Conservation (phyloP, 2,113 vertebrate genomes). For the Mobula hypostoma region DNA sequence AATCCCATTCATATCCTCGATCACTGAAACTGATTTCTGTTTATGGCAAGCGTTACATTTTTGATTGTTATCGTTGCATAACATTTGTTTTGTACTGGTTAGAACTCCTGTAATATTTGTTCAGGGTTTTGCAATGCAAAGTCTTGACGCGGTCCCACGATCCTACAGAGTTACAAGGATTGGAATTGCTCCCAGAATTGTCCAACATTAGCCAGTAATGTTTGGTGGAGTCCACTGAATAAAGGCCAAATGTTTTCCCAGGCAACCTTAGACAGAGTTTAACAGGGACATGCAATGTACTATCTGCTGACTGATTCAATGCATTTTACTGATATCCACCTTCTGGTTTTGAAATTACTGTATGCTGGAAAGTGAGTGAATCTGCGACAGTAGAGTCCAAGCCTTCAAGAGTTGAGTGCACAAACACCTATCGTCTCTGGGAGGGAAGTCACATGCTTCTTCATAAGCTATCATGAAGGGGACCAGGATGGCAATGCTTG, state of each 20-base stretch:
- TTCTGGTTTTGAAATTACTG: too few relatives aligned
- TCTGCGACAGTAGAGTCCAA: background rate
- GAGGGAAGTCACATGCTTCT: too few relatives aligned
- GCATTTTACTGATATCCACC: background rate
- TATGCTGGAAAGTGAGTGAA: background rate
- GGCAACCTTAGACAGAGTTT: background rate
- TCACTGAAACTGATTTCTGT: background rate
- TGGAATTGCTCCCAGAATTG: background rate
- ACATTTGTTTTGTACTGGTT: background rate
- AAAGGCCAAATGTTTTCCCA: background rate
- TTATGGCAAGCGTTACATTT: background rate
- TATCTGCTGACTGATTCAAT: background rate
- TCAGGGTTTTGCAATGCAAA: background rate
- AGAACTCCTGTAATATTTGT: background rate
- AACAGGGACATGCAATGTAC: too few relatives aligned
- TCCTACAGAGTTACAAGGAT: background rate
- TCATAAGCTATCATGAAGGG: too few relatives aligned
- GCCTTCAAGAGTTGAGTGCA: too few relatives aligned
- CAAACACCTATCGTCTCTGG: too few relatives aligned
- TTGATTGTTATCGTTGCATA: background rate
- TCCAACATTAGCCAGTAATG: background rate
- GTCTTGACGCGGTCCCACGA: background rate
- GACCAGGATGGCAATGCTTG: too few relatives aligned
- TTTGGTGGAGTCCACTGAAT: background rate
- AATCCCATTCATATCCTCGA: background rate